Conservation (phyloP, 2,113 vertebrate genomes). For the Chloroceryle aenea region DNA sequence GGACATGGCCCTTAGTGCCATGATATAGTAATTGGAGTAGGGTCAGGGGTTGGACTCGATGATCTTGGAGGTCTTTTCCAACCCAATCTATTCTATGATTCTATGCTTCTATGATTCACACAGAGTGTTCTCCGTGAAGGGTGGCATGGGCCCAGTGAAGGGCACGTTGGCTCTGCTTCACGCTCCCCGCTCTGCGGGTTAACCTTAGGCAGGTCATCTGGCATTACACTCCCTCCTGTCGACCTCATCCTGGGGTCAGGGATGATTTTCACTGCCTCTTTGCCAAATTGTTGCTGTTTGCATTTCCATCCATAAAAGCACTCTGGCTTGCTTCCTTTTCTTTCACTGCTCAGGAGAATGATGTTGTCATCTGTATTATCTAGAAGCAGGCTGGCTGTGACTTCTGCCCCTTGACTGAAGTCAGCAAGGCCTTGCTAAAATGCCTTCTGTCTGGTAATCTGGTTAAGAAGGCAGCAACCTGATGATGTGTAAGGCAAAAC, state of each 20-base stretch:
- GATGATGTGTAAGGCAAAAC: constrained; percentile 2
- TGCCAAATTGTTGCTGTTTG: neutral
- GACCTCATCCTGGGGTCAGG: neutral
- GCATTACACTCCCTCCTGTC: neutral
- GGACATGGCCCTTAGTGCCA: too few relatives aligned
- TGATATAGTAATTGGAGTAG: too few relatives aligned
- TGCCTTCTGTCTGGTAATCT: neutral
- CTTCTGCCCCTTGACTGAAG: neutral
- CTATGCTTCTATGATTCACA: too few relatives aligned
- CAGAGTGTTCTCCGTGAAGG: neutral
- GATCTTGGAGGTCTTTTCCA: too few relatives aligned
- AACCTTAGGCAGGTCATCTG: neutral
- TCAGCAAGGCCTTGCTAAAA: neutral
- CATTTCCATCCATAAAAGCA: neutral
- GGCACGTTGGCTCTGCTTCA: neutral
- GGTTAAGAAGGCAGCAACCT: neutral
- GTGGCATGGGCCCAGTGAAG: too few relatives aligned
- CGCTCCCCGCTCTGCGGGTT: neutral
- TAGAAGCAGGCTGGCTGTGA: neutral
- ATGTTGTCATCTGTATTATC: neutral
- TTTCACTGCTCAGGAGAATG: neutral
- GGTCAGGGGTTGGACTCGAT: too few relatives aligned
- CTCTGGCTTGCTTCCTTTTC: neutral
- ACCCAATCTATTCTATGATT: too few relatives aligned
- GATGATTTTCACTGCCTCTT: neutral